Conservation (phyloP, 2,797 vertebrate genomes). For the Acrocephalus scirpaceus region DNA sequence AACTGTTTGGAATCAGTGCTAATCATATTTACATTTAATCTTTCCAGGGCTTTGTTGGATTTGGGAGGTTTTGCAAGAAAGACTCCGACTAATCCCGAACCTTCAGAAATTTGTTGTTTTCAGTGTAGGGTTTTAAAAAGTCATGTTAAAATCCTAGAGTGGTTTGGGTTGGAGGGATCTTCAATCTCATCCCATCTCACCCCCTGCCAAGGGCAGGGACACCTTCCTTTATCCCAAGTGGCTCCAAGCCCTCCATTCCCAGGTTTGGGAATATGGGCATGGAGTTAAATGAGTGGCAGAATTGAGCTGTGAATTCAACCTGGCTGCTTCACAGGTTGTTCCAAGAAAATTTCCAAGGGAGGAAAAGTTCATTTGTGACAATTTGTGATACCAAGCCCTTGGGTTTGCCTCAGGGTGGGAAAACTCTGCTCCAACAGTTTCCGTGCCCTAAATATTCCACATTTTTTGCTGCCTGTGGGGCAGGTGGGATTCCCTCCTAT, state of each 20-base stretch:
- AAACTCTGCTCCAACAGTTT: rapidly evolving
- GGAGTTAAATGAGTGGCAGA: neutral
- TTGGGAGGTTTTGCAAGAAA: neutral
- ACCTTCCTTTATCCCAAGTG: neutral
- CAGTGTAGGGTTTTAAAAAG: neutral
- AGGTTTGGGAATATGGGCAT: neutral
- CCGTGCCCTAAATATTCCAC: neutral
- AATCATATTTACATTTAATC: neutral
- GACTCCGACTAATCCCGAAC: neutral
- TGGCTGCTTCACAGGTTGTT: too few relatives aligned
- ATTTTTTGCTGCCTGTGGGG: neutral
- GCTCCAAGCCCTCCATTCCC: neutral
- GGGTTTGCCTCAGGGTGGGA: neutral
- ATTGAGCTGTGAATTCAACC: neutral
- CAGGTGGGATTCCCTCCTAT: neutral
- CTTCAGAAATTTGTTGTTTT: neutral
- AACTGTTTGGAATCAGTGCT: neutral
- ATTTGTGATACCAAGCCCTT: neutral
- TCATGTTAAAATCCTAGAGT: neutral
- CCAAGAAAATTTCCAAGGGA: too few relatives aligned
- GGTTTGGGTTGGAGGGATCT: neutral
- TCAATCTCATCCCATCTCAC: neutral
- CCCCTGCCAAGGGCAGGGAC: neutral
- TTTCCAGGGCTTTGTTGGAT: neutral
- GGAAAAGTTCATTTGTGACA: too few relatives aligned